Conservation (phyloP, 2,888 invertebrate species). For the Germaria angustata region DNA sequence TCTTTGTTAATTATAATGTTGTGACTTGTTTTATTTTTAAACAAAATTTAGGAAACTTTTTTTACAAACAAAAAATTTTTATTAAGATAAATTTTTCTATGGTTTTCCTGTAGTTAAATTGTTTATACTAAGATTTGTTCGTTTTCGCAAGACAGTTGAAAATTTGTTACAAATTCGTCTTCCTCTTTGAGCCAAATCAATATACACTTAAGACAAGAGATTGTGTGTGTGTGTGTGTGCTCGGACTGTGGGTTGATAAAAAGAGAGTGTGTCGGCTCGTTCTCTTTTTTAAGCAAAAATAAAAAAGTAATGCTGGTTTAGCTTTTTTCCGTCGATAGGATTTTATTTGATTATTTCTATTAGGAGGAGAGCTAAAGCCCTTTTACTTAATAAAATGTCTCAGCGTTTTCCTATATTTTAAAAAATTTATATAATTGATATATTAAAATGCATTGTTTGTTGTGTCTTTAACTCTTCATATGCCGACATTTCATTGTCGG, state of each 20-base stretch:
- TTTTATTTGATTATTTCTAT: no score
- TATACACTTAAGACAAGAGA: slow-evolving; percentile 31
- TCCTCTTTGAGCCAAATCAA: slow-evolving; percentile 49
- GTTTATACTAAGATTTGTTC: slow-evolving; percentile 41
- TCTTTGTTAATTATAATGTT: neutral
- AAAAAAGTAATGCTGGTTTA: no score
- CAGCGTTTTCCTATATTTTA: no score
- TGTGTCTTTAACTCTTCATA: no score
- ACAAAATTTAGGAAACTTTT: no score
- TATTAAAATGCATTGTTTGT: no score
- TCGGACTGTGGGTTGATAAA: slow-evolving; percentile 2
- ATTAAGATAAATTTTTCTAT: neutral
- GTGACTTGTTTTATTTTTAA: neutral
- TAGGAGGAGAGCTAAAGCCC: no score
- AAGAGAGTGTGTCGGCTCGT: slow-evolving; percentile 30
- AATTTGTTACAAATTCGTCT: slow-evolving; percentile 30
- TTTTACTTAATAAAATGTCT: no score
- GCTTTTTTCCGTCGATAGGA: no score
- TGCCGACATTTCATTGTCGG: no score
- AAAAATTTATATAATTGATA: no score
- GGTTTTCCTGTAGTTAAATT: neutral
- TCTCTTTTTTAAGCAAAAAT: neutral
- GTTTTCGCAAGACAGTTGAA: slow-evolving; percentile 26
- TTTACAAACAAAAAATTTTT: neutral
- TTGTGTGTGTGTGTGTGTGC: slow-evolving; percentile 6